phyloP scores from a whole-genome alignment of 2,797 vertebrate genomes.

The Pteropus rufus region DNA sequence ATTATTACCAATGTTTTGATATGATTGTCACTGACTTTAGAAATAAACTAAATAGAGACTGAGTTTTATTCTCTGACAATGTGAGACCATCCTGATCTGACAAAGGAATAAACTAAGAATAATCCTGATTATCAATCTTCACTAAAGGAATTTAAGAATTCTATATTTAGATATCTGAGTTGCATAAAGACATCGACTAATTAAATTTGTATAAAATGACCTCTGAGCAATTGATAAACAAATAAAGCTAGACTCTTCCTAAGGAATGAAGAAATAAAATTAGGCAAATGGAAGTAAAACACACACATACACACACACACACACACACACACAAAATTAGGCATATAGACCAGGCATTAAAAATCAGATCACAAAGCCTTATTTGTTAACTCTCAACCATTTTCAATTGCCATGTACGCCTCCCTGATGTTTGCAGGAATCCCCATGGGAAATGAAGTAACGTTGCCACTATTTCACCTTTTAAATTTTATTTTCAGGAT shows the following conservation, averaged over 20 bases:
- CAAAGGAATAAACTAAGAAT: neutral
- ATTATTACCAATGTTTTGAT: neutral
- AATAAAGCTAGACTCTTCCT: neutral
- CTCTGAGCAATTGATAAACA: neutral
- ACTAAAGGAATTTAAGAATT: constrained; percentile 30
- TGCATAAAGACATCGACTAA: neutral
- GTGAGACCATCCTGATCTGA: neutral
- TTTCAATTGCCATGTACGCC: neutral
- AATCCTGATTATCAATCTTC: neutral
- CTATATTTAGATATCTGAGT: neutral
- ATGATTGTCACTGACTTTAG: neutral
- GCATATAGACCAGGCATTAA: neutral
- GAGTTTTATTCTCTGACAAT: neutral
- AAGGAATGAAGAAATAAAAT: constrained; percentile 24
- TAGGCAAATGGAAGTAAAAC: neutral
- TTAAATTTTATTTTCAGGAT: neutral
- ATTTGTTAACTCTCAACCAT: neutral
- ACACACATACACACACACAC: neutral
- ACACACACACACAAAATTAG: neutral
- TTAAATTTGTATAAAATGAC: neutral
- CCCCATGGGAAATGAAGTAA: neutral
- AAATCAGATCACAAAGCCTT: neutral
- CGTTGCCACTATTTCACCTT: neutral
- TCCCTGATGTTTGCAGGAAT: neutral
- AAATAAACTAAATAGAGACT: neutral